Evolutionary conservation across 2,888 invertebrate species (phyloP).

Genomic region (Lagria hirta): DNA sequence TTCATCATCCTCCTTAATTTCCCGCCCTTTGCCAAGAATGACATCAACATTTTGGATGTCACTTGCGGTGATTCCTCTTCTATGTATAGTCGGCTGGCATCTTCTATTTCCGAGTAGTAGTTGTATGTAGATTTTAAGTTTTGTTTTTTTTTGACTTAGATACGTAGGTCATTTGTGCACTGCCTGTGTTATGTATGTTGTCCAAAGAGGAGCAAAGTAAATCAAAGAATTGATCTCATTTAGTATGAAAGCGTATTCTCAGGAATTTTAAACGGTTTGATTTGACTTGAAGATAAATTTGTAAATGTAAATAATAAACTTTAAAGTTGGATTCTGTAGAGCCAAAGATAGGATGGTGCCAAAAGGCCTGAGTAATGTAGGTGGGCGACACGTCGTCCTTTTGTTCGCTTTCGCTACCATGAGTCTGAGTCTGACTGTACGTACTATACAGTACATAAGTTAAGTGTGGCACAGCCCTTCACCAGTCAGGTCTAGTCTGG

Average conservation of each 20-base stretch:
- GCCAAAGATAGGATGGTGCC: slow-evolving; percentile 52
- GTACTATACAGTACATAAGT: slow-evolving; percentile 38
- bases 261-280: slow-evolving; percentile 50
- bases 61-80: slow-evolving; percentile 57
- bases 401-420: slow-evolving; percentile 51
- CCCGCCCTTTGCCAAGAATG: slow-evolving; percentile 57
- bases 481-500: slow-evolving; percentile 22
- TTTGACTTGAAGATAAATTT: slow-evolving; percentile 34
- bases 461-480: slow-evolving; percentile 38
- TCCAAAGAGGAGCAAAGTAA: slow-evolving; percentile 55
- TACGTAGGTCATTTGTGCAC: slow-evolving; percentile 43
- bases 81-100: slow-evolving; percentile 66
- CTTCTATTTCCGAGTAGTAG: slow-evolving; percentile 60
- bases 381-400: slow-evolving; percentile 43
- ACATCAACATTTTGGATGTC: slow-evolving; percentile 49
- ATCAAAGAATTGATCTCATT: slow-evolving; percentile 55
- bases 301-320: slow-evolving; percentile 40
- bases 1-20: too few relatives aligned
- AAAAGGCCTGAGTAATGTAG: slow-evolving; percentile 41
- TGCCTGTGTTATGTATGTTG: slow-evolving; percentile 40
- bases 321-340: slow-evolving; percentile 52
- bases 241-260: slow-evolving; percentile 46
- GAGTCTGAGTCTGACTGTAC: slow-evolving; percentile 49
- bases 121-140: slow-evolving; percentile 44
- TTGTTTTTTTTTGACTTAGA: slow-evolving; percentile 30